phyloP scores from a whole-genome alignment of 2,797 vertebrate genomes.

The Helostoma temminkii region DNA sequence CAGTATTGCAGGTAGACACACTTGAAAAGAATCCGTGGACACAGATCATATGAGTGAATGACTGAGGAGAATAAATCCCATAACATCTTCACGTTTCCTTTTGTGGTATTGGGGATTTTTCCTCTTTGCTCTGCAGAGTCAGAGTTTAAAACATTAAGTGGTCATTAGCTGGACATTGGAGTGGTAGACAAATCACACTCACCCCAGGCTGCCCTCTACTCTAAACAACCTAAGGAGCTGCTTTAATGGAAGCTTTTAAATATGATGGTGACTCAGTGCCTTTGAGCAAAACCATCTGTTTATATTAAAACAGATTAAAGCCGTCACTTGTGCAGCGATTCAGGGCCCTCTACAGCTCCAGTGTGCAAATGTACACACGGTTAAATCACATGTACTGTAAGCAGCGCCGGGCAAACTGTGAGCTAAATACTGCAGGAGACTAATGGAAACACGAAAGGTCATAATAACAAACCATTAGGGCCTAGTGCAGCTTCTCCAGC shows the following conservation, averaged over 20 bases:
- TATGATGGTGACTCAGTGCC: slow-evolving; percentile 68
- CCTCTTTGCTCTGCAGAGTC: slow-evolving; percentile 17
- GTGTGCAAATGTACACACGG: slow-evolving; percentile 88
- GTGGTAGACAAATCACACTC: slow-evolving; percentile 75
- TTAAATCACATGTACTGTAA: slow-evolving; percentile 83
- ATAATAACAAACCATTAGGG: slow-evolving; percentile 94
- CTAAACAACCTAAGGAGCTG: slow-evolving; percentile 75
- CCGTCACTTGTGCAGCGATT: slow-evolving; percentile 85
- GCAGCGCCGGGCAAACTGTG: slow-evolving; percentile 72
- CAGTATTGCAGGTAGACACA: background rate
- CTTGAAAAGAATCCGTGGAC: background rate
- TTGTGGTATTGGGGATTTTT: slow-evolving; percentile 35
- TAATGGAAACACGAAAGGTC: slow-evolving; percentile 96
- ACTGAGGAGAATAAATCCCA: background rate
- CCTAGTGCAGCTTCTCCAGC: slow-evolving; percentile 86
- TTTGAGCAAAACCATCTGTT: slow-evolving; percentile 85
- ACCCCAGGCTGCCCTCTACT: slow-evolving; percentile 63
- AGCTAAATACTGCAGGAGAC: slow-evolving; percentile 78
- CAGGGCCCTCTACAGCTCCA: slow-evolving; percentile 78
- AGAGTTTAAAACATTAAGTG: slow-evolving; percentile 62
- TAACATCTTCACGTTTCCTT: slow-evolving; percentile 31
- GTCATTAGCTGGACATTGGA: slow-evolving; percentile 76
- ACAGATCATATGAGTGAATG: background rate
- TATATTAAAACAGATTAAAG: slow-evolving; percentile 87
- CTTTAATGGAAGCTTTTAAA: slow-evolving; percentile 81